A percentile compares a stretch with the other conserved stretches of the same genome.
Evolutionary conservation across 1,140 invertebrate species (phyloP).

Genomic region (Trachelipus rathkii): DNA sequence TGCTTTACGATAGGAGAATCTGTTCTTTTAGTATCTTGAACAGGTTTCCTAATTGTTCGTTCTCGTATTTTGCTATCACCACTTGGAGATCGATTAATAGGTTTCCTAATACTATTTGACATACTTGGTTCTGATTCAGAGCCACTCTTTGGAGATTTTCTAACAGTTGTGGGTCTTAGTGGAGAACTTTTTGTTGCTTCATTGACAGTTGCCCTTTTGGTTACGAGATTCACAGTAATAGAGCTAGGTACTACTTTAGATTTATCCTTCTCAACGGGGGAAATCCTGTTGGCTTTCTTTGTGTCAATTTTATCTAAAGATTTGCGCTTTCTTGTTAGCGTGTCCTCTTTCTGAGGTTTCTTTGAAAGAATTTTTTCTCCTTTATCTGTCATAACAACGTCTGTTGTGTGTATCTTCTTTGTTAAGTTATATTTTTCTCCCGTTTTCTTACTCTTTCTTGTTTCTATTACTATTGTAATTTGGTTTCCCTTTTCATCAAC

Average conservation of each 20-base stretch:
- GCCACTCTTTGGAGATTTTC: constrained; percentile 1
- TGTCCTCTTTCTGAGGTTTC: background rate
- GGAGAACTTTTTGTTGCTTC: constrained; percentile 33
- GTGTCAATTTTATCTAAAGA: constrained; percentile 12
- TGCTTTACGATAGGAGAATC: background rate
- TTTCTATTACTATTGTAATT: constrained; percentile 40
- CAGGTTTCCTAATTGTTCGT: background rate
- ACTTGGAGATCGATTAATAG: background rate
- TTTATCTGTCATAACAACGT: constrained; percentile 38
- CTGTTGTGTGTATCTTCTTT: constrained; percentile 38
- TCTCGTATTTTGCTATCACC: background rate
- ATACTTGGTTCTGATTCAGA: background rate
- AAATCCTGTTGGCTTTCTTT: too few species aligned
- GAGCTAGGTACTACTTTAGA: too few species aligned
- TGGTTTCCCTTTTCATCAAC: constrained; percentile 32
- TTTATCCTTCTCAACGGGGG: too few species aligned
- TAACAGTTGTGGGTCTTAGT: background rate
- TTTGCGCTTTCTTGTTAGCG: constrained; percentile 33
- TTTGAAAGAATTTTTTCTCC: constrained; percentile 33
- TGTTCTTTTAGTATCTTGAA: background rate
- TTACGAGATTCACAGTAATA: too few species aligned
- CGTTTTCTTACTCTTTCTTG: constrained; percentile 34
- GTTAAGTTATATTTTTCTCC: constrained; percentile 44
- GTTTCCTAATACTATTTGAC: background rate
- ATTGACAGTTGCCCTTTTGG: constrained; percentile 37